phyloP scores from a whole-genome alignment of 1,140 invertebrate genomes.

The Sinonovacula constricta region DNA sequence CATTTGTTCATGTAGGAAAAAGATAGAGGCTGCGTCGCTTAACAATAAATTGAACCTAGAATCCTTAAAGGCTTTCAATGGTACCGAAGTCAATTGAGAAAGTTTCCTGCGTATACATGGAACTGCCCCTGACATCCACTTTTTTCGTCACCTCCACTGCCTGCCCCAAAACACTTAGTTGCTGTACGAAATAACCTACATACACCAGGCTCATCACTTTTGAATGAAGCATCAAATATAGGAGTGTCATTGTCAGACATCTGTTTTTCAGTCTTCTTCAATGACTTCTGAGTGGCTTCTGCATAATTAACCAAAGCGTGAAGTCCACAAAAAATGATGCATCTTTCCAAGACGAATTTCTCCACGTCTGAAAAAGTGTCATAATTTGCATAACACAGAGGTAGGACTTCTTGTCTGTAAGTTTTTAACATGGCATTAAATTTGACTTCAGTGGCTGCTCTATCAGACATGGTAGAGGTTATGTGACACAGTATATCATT shows the following conservation, averaged over 20 bases:
- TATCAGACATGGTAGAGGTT: conserved; percentile 25
- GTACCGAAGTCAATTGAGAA: conserved; percentile 14
- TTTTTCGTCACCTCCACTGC: conserved; percentile 18
- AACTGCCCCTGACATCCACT: conserved; percentile 27
- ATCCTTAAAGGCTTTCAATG: conserved; percentile 11
- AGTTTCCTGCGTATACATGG: conserved; percentile 11
- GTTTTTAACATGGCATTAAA: conserved; percentile 7
- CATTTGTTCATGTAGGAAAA: conserved; percentile 31
- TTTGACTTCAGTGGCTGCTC: conserved; percentile 29
- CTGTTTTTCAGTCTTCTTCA: conserved; percentile 13
- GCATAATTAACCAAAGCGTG: conserved; percentile 30
- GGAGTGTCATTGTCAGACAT: conserved; percentile 15
- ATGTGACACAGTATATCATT: conserved; percentile 11
- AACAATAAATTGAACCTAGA: conserved; percentile 36
- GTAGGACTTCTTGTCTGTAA: conserved; percentile 19
- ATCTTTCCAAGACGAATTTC: not conserved
- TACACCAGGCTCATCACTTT: conserved; percentile 2
- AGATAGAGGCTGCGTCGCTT: conserved; percentile 15
- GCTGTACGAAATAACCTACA: conserved; percentile 22
- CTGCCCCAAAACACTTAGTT: conserved; percentile 24
- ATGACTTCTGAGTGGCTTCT: not conserved
- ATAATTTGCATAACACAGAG: not conserved
- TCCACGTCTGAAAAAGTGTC: conserved; percentile 15
- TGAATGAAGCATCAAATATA: not conserved
- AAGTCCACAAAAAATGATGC: conserved; percentile 26